These are phyloP conservation scores for Phrynocephalus guinanensis DNA, from an alignment of 2,797 vertebrate genomes.

Conservation along the genomic window DNA sequence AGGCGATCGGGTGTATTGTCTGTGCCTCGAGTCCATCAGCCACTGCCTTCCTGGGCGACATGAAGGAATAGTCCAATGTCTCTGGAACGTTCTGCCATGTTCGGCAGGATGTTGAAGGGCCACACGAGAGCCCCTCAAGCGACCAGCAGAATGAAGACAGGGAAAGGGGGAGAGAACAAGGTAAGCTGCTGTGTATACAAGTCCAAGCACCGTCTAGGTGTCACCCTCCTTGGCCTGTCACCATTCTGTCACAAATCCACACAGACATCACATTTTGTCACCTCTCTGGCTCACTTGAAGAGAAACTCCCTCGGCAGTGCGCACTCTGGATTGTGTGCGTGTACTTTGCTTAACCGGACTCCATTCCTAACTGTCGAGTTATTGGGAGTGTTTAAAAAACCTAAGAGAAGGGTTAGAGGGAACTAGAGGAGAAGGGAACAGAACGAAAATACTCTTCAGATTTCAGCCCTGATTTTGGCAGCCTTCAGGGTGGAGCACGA, in stretches of 20 bases:
- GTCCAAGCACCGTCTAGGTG: background rate
- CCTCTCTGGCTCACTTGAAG: background rate
- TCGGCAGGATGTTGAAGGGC: background rate
- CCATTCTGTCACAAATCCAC: constrained; percentile 4
- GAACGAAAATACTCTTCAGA: background rate
- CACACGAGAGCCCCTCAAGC: background rate
- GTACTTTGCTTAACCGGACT: background rate
- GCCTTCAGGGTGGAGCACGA: background rate
- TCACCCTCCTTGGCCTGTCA: background rate
- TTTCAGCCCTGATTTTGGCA: constrained; percentile 1
- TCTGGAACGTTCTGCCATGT: constrained; percentile 10
- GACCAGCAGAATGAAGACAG: background rate
- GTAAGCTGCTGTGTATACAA: background rate
- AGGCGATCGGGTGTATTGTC: background rate
- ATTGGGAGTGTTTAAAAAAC: background rate
- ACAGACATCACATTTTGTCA: background rate
- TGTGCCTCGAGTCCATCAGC: constrained; percentile 5
- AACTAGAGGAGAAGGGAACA: background rate
- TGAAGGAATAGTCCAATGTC: background rate
- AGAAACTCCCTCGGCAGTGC: too few relatives aligned
- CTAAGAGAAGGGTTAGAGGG: background rate
- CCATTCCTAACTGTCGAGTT: background rate
- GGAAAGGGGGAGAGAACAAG: background rate
- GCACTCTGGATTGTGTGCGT: background rate
- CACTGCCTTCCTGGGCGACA: background rate